Conservation (phyloP, 2,888 invertebrate genomes). For the Sylvicola cinctus region DNA sequence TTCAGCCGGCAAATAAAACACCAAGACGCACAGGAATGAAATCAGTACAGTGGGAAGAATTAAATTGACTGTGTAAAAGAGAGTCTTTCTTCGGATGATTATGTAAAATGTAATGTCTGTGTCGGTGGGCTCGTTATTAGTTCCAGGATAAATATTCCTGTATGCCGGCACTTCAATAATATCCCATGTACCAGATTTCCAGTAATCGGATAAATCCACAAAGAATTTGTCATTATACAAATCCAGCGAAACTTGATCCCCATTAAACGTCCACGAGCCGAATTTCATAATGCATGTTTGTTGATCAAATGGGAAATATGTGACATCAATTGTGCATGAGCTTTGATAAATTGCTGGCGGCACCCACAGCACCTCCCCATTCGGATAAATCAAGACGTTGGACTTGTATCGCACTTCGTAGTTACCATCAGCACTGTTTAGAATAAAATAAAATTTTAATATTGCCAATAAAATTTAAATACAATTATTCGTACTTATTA, state of each 20-base stretch:
- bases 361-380: conserved; percentile 94
- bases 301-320: conserved; percentile 98
- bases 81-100: conserved; percentile 85
- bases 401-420: conserved; percentile 99
- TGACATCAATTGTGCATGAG: conserved; percentile 97
- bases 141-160: conserved; percentile 68
- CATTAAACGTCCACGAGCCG: conserved; percentile 96
- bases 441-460: conserved; percentile 8
- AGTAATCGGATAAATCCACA: conserved; percentile 91
- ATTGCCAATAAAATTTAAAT: conserved; percentile 4
- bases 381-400: conserved; percentile 94
- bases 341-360: conserved; percentile 99
- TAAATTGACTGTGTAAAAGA: conserved; percentile 98
- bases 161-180: conserved; percentile 91
- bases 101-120: conserved; percentile 95
- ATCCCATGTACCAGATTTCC: conserved; percentile 98
- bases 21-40: conserved; percentile 94
- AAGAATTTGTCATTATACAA: conserved; percentile 89
- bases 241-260: conserved; percentile 87
- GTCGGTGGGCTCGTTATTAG: conserved; percentile 61
- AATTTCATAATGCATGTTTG: conserved; percentile 99
- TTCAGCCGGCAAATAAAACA: conserved; percentile 97
- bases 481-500: conserved; percentile 61
- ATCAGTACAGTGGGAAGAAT: conserved; percentile 97
- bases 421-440: conserved; percentile 89